Evolutionary conservation across 2,113 vertebrate genomes (phyloP).

Genomic region (Lethenteron camtschaticum): DNA sequence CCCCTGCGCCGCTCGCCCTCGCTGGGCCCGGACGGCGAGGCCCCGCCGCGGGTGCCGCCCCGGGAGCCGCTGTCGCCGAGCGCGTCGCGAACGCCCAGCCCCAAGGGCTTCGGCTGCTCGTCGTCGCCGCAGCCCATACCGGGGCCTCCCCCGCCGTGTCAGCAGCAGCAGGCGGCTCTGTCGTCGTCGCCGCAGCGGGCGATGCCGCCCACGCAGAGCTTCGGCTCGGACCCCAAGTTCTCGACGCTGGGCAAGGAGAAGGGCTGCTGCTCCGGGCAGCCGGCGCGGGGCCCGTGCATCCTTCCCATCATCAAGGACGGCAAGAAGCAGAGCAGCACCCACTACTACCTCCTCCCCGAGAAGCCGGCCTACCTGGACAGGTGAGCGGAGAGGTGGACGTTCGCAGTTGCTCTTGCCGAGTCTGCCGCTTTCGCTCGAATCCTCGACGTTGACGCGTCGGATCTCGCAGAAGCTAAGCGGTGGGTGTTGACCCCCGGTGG

Average conservation of each 20-base stretch:
- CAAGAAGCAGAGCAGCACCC: constrained; percentile 56
- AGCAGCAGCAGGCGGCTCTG: not conserved
- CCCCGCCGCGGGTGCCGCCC: constrained; percentile 68
- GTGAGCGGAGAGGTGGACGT: constrained; percentile 9
- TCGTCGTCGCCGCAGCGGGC: constrained; percentile 54
- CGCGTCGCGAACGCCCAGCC: constrained; percentile 59
- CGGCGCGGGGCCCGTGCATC: constrained; percentile 43
- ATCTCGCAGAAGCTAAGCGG: too few relatives aligned
- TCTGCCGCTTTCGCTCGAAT: too few relatives aligned
- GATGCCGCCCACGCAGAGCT: constrained; percentile 92
- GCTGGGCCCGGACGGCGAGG: constrained; percentile 50
- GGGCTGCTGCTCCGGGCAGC: constrained; percentile 40
- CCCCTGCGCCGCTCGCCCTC: not conserved
- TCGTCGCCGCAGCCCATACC: not conserved
- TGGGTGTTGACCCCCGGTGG: too few relatives aligned
- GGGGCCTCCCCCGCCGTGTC: not conserved
- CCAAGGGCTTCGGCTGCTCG: constrained; percentile 22
- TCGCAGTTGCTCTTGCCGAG: too few relatives aligned
- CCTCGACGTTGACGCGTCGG: too few relatives aligned
- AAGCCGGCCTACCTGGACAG: constrained; percentile 43
- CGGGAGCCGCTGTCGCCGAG: constrained; percentile 48
- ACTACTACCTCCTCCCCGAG: constrained; percentile 77
- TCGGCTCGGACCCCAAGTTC: constrained; percentile 81
- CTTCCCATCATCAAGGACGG: constrained; percentile 75
- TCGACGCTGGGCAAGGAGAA: constrained; percentile 64